A percentile compares a stretch with the other conserved stretches of the same genome.
phyloP scores from a whole-genome alignment of 30 jellyfish, hydroid and myxozoan genomes.

The Aurelia aurita complex sp. Pacific region DNA sequence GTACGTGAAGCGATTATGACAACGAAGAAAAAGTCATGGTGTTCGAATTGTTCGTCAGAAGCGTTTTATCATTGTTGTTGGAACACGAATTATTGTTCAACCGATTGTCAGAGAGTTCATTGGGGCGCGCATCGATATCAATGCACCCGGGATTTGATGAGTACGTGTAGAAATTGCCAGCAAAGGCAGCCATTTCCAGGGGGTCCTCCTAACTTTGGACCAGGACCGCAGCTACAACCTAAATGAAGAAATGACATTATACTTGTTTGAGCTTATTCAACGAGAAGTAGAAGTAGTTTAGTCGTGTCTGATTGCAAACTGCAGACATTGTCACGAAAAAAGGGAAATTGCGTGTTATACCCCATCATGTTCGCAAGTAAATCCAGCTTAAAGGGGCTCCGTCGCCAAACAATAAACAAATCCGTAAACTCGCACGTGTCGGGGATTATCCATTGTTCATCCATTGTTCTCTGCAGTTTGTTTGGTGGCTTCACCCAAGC shows the following conservation, averaged over 20 bases:
- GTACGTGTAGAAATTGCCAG: constrained; percentile 96
- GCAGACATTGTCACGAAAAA: too few species aligned
- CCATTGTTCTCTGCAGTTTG: too few species aligned
- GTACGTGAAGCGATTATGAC: constrained; percentile 79
- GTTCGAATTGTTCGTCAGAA: constrained; percentile 90
- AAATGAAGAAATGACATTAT: constrained; percentile 7
- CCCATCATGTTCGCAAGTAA: too few species aligned
- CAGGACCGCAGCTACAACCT: constrained; percentile 68
- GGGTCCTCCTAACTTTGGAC: constrained; percentile 73
- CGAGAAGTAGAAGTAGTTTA: too few species aligned
- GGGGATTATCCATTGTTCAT: too few species aligned
- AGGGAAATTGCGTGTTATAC: too few species aligned
- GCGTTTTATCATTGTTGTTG: constrained; percentile 98
- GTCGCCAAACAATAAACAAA: too few species aligned
- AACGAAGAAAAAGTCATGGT: constrained; percentile 96
- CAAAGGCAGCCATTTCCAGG: constrained; percentile 91
- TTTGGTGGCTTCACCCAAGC: too few species aligned
- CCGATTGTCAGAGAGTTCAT: constrained; percentile 94
- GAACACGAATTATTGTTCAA: constrained; percentile 96
- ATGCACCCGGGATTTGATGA: constrained; percentile 95
- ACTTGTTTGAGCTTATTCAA: too few species aligned
- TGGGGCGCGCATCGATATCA: constrained; percentile 98
- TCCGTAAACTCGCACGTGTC: too few species aligned
- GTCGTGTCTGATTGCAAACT: too few species aligned
- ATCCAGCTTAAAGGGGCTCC: too few species aligned